Base-by-base conservation (phyloP, 1,140 invertebrate species). In the Lordiphosa collinella region DNA sequence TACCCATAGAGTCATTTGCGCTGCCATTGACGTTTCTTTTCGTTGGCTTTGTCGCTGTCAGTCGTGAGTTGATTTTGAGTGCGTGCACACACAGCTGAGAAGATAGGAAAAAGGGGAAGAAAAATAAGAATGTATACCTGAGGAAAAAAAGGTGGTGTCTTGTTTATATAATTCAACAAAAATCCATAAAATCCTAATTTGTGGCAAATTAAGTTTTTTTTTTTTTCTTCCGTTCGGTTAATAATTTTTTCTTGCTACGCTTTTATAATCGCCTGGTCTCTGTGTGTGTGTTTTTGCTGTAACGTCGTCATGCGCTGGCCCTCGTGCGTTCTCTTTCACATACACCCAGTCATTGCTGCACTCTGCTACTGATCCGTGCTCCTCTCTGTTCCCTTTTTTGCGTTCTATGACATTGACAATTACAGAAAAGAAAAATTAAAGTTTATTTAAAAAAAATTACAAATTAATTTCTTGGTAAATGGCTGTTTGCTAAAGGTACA, bases 301-400 rank as follows among this genome's bases (percentile, higher is more conserved):
- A 67, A 64, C 71, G 61, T 76, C 76, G 76, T 84, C 76, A 82
- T 82, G 72, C 69, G 78, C 63, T 76, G 64, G 78, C 56, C 63
- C 72, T 82, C 78, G 56, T 84, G 56, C 78, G 63, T 54, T 82
- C 76, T 72, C 76, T 84, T 54, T 82, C 78, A 37, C 47, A 57
- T 12, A 34, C 41, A 57, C 18, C 22, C 41, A 53, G 65, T 40
- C 11, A 11, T 11, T 38, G 16, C 18, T 16, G 37, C 37, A 8
- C 37, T 38, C 36, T 38, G 13, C 9, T 13, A 16, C 14, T 16
- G 3, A 1, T 16, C 1, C 14, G 1, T 3, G 1, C 14, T 3
- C 1, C 47, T 64, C 25, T 32, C 41, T 37, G 43, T 38, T 47
- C 38, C 25, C 25, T 29, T 29, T 29, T 29, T 29, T 29, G 18